phyloP scores from a whole-genome alignment of 2,797 vertebrate genomes.

The Discoglossus pictus region DNA sequence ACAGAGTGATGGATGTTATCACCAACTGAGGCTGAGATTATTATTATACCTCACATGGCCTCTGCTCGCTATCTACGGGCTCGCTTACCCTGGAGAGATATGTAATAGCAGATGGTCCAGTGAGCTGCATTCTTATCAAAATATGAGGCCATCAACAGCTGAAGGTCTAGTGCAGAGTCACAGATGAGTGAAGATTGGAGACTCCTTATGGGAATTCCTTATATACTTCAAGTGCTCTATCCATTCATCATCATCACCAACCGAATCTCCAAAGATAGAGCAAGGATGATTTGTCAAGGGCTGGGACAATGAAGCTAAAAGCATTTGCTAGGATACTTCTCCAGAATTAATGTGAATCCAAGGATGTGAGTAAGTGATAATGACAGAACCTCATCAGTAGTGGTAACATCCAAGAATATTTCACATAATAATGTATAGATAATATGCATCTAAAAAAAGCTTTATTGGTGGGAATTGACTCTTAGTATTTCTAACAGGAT shows the following conservation, averaged over 20 bases:
- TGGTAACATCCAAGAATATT: no score
- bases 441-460: no score
- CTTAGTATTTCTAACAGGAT: no score
- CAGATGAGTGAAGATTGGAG: background rate
- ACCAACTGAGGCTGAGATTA: conserved; percentile 27
- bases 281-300: conserved; percentile 2
- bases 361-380: no score
- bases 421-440: no score
- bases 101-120: background rate
- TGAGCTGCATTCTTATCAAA: background rate
- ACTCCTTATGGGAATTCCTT: no score
- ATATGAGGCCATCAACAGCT: background rate
- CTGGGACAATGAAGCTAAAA: no score
- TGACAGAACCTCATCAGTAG: no score
- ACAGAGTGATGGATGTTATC: conserved; percentile 41
- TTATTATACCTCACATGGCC: conserved; percentile 10
- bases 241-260: conserved; percentile 8
- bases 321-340: no score
- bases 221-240: background rate
- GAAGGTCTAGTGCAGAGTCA: background rate
- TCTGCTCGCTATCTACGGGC: conserved; percentile 9
- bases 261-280: background rate
- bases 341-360: no score
- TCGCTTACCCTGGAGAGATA: conserved; percentile 9
- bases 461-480: no score